Conservation (phyloP, 1,140 invertebrate genomes). For the Drosophila simulans region DNA sequence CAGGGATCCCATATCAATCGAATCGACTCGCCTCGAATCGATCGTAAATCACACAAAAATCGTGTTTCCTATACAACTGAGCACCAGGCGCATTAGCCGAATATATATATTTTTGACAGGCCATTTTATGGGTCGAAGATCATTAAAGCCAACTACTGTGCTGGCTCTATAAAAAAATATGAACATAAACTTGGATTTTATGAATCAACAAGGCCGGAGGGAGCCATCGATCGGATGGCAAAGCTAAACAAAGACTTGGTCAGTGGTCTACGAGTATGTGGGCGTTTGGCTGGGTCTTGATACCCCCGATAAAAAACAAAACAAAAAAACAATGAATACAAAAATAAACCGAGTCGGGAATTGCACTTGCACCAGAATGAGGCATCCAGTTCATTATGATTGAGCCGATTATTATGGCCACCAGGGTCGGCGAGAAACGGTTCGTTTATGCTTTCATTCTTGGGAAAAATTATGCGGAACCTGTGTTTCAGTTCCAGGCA, state of each 20-base stretch:
- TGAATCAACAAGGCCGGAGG: slow-evolving; percentile 25
- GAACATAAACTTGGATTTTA: slow-evolving; percentile 20
- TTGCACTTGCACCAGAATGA: slow-evolving; percentile 46
- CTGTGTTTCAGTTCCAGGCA: slow-evolving; percentile 73
- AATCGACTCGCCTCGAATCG: slow-evolving; percentile 5
- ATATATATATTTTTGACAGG: slow-evolving; percentile 16
- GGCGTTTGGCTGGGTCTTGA: slow-evolving; percentile 12
- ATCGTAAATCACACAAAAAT: slow-evolving; percentile 48
- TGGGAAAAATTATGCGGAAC: slow-evolving; percentile 78
- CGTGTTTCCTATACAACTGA: slow-evolving; percentile 22
- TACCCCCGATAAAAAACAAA: slow-evolving; percentile 35
- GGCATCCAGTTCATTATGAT: slow-evolving; percentile 30
- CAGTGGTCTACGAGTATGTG: slow-evolving; percentile 39
- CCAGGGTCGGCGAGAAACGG: slow-evolving; percentile 58
- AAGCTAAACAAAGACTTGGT: slow-evolving; percentile 54
- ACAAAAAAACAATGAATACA: slow-evolving; percentile 34
- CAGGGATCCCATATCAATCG: slow-evolving; percentile 36
- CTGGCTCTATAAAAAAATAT: slow-evolving; percentile 37
- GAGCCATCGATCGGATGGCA: slow-evolving; percentile 5
- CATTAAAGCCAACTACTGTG: slow-evolving; percentile 47
- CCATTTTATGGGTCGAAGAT: slow-evolving; percentile 30
- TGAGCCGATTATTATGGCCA: slow-evolving; percentile 51
- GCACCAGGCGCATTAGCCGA: slow-evolving; percentile 31
- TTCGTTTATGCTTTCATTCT: slow-evolving; percentile 81
- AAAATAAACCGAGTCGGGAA: slow-evolving; percentile 67